Base-by-base conservation (phyloP, 2,888 invertebrate species). In the Magallana nippona region DNA sequence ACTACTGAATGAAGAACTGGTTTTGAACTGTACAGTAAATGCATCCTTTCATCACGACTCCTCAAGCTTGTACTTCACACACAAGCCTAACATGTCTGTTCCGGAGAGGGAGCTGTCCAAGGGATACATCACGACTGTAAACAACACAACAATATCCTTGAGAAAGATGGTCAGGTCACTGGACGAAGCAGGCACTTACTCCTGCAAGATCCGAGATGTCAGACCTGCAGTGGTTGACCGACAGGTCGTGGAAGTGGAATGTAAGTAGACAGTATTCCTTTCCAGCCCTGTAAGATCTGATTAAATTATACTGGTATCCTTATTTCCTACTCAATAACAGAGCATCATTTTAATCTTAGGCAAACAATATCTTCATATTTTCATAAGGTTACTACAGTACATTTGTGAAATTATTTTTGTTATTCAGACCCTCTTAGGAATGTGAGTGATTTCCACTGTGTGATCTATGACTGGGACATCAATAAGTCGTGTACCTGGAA, bases 391-490 rank as follows among this genome's bases (percentile, higher is more conserved):
- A 8, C 44, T 44, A 44, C 44, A 44, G 44, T 44, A 44, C 3
- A 44, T 8, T 8, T 44, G n/a, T 60, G 10, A 8, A 60, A 8
- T n/a, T 19, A n/a, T 56, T 5, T 57, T 27, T 19, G 15, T 11
- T 71, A 71, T 56, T 17, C 55, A 82, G 82, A 82, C 55, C 82
- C 57, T 19, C 57, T 77, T 22, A n/a, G 27, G 32, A 17, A 63
- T 55, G 55, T 82, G 15, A 56, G 13, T 13, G 71, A 71, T 44
- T 82, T 82, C 57, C 55, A 55, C 27, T 82, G 82, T 27, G 57
- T 19, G 15, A 71, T 82, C 15, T 82, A 82, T 19, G 56, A 82
- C 56, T 82, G 71, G 71, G 82, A 82, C 5, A 57, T 71, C n/a
- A 57, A 56, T 8, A 82, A 71, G 82, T 22, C 15, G 0, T 82